phyloP scores from a whole-genome alignment of 2,888 invertebrate genomes.

The Amiota communis region DNA sequence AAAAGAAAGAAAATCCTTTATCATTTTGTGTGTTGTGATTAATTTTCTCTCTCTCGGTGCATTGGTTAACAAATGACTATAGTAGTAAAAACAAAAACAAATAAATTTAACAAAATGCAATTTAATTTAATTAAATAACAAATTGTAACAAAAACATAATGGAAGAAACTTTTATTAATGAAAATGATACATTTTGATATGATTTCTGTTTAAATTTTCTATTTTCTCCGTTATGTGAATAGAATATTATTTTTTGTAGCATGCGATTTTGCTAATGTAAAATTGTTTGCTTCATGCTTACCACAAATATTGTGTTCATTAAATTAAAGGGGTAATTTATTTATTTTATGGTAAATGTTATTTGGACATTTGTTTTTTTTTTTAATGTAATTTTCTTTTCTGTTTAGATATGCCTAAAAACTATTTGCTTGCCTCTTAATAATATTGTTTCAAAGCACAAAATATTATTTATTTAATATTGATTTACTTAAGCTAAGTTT shows the following conservation, averaged over 20 bases:
- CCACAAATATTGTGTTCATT: no score
- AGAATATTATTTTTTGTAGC: not conserved
- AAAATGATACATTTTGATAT: conserved; percentile 32
- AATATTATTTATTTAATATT: conserved; percentile 43
- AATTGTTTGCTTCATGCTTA: no score
- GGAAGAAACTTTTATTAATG: conserved; percentile 47
- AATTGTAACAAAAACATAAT: not conserved
- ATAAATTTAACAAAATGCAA: conserved; percentile 47
- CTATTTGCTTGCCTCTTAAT: not conserved
- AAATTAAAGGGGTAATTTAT: no score
- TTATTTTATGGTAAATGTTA: no score
- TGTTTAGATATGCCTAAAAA: conserved; percentile 1
- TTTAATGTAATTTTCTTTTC: not conserved
- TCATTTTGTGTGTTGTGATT: not conserved
- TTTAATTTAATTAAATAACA: conserved; percentile 46
- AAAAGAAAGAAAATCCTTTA: not conserved
- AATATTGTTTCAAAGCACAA: not conserved
- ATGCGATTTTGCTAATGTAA: not conserved
- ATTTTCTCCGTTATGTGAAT: no score
- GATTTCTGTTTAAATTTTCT: not conserved
- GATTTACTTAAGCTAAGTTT: conserved; percentile 23
- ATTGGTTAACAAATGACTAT: conserved; percentile 60
- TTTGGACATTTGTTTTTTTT: no score
- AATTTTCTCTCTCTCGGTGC: conserved; percentile 42
- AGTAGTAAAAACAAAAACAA: conserved; percentile 18